These are phyloP conservation scores for Rhegmatorhina hoffmannsi DNA, from an alignment of 2,113 vertebrate species.

Conservation along the genomic window DNA sequence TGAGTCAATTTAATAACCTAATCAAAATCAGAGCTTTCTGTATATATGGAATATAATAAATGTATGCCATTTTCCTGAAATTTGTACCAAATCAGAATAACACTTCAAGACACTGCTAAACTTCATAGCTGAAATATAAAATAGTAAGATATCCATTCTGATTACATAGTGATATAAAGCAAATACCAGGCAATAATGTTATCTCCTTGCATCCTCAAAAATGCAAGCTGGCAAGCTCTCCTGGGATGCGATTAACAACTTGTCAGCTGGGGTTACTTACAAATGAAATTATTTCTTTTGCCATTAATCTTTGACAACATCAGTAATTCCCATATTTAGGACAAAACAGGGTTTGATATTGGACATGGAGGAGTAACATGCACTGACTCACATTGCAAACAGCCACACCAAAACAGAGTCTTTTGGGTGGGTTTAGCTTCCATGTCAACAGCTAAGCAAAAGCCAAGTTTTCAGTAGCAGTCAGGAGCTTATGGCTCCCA, in stretches of 20 bases:
- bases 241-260: not conserved
- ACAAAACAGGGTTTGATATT: not conserved
- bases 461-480: not conserved
- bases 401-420: not conserved
- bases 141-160: not conserved
- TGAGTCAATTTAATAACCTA: not conserved
- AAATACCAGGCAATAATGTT: not conserved
- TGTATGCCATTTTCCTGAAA: not conserved
- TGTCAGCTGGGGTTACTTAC: not conserved
- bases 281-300: not conserved
- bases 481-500: not conserved
- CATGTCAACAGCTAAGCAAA: not conserved
- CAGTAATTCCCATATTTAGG: not conserved
- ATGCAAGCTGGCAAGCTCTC: not conserved
- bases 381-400: not conserved
- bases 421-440: not conserved
- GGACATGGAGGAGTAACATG: fast-evolving
- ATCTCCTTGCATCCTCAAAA: not conserved
- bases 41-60: not conserved
- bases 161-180: not conserved
- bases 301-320: not conserved
- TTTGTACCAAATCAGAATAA: not conserved
- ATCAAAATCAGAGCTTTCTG: not conserved
- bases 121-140: not conserved
- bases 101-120: not conserved